A percentile compares a stretch with the other conserved stretches of the same genome.
These are phyloP conservation scores for Steatocranus sp. DNA, from an alignment of 2,797 vertebrate species.

Conservation along the genomic window DNA sequence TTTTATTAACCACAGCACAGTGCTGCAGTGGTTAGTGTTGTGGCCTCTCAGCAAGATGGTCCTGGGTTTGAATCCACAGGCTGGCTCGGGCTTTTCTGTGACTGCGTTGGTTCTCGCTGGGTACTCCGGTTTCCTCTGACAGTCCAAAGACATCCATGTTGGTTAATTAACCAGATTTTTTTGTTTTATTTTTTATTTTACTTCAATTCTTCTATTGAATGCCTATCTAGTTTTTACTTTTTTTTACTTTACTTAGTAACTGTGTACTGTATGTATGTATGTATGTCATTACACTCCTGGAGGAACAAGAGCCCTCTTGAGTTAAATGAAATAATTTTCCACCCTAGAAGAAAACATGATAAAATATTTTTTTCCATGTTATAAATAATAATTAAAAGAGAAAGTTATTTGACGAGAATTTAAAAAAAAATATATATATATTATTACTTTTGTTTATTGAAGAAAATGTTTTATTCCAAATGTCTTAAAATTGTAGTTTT, in stretches of 20 bases:
- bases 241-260: not conserved
- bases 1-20: not conserved
- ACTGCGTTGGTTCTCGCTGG: not conserved
- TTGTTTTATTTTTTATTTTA: not conserved
- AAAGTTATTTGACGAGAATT: not conserved
- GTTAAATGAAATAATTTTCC: not conserved
- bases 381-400: not conserved
- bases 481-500: not conserved
- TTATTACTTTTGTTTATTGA: not conserved
- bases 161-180: not conserved
- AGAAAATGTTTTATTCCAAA: not conserved
- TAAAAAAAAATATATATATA: not conserved
- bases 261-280: not conserved
- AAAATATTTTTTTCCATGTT: not conserved
- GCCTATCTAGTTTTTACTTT: not conserved
- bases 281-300: not conserved
- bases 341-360: not conserved
- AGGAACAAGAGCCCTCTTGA: not conserved
- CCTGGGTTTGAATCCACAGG: not conserved
- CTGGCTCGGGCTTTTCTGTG: not conserved
- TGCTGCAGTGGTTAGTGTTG: not conserved
- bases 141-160: not conserved
- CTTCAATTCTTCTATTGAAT: not conserved
- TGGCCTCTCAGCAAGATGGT: not conserved
- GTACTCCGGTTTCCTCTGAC: not conserved